A percentile compares a stretch with the other conserved stretches of the same genome.
phyloP scores from a whole-genome alignment of 2,797 vertebrate genomes.

The Phrynocephalus forsythii region DNA sequence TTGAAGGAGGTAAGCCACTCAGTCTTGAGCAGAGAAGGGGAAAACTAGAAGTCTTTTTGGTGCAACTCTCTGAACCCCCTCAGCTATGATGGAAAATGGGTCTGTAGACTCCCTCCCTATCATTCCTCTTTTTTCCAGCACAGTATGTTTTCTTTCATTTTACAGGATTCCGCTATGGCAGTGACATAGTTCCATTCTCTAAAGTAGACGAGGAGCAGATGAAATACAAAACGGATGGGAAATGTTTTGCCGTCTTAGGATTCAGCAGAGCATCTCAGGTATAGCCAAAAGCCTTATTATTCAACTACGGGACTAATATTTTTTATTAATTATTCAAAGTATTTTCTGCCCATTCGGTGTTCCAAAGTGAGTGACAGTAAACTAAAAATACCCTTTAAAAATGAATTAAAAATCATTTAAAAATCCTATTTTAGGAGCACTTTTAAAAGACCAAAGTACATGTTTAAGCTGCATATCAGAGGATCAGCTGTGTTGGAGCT shows the following conservation, averaged over 20 bases:
- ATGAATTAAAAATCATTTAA: no score
- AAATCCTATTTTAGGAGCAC: no score
- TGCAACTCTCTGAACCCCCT: not conserved
- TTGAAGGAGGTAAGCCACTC: not conserved
- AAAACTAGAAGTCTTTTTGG: not conserved
- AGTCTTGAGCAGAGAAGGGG: not conserved
- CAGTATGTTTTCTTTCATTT: constrained; percentile 52
- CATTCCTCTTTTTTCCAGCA: not conserved
- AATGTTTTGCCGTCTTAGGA: constrained; percentile 93
- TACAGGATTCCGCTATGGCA: constrained; percentile 94
- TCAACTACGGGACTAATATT: no score
- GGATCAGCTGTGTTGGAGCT: no score
- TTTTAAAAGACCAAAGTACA: no score
- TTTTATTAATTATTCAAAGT: no score
- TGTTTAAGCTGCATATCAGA: no score
- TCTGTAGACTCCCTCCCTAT: no score
- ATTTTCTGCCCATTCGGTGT: no score
- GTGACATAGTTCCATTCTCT: constrained; percentile 96
- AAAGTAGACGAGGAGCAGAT: constrained; percentile 98
- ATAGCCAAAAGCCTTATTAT: constrained; percentile 11
- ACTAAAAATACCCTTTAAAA: no score
- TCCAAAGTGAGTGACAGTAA: no score
- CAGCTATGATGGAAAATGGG: not conserved
- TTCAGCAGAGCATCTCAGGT: constrained; percentile 90
- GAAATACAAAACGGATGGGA: constrained; percentile 93